Evolutionary conservation across 2,797 vertebrate species (phyloP), one percentile per base, ranked within the genome.

Genomic region (Oreochromis mossambicus): DNA sequence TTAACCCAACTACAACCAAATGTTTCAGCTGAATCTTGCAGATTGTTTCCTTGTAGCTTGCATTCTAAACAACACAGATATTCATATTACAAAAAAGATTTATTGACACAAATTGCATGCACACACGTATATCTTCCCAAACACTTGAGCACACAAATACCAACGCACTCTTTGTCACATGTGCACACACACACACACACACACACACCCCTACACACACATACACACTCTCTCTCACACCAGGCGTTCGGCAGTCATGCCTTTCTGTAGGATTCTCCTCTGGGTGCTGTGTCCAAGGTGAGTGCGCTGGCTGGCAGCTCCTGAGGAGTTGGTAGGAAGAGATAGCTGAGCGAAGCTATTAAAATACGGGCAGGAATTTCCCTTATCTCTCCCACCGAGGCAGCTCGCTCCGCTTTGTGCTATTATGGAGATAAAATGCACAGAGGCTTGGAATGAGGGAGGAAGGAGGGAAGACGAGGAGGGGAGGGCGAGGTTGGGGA

Each of bases 281-380:
- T 93, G 95, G 95, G 95, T 96, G 93, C 90, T 91, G 94, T 92
- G 92, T 96, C 96, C 96, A 96, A 96, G 96, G 96, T 97, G 97
- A 98, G 96, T 93, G 93, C 85, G 92, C 95, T 87, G 89, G 92
- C 93, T 94, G 96, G 95, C 92, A 94, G 95, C 96, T 95, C 96
- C 95, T 95, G 94, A 97, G 95, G 96, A 97, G 96, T 95, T 97
- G 94, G 92, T 93, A 95, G 95, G 95, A 81, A 7, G 88, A 95
- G 96, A 97, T 97, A 97, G 96, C 96, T 94, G 94, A 94, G 95
- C 95, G 92, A 97, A 97, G 96, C 97, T 97, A 97, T 97, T 97
- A 97, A 97, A 97, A 97, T 96, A 97, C 96, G 94, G 95, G 95
- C 94, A 94, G 96, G 94, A 95, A 95, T 95, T 96, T 95, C 91